Percentiles rank a stretch among this genome's conserved stretches.
These are phyloP conservation scores for Gephyroberyx darwinii DNA, from an alignment of 2,797 vertebrate species.

Conservation along the genomic window DNA sequence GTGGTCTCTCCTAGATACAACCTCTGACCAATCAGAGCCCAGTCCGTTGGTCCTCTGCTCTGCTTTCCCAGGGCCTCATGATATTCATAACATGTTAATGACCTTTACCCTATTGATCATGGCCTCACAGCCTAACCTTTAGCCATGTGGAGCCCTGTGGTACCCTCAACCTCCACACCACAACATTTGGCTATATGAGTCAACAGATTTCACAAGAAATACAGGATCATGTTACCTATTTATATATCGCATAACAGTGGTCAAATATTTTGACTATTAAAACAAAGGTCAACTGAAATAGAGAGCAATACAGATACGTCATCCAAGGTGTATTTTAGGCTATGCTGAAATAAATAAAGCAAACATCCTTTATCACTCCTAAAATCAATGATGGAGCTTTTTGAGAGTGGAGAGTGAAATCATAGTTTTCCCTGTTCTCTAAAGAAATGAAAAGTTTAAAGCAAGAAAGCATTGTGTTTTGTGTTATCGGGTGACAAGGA, in stretches of 20 bases:
- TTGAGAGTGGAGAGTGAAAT: constrained; percentile 1
- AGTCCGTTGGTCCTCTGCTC: constrained; percentile 43
- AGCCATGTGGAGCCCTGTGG: constrained; percentile 57
- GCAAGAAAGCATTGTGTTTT: neutral
- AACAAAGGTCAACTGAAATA: neutral
- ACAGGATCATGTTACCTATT: constrained; percentile 23
- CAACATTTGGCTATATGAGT: constrained; percentile 56
- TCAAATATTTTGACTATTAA: neutral
- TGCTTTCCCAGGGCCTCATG: constrained; percentile 75
- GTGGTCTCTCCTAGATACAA: constrained; percentile 48
- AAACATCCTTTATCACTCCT: neutral
- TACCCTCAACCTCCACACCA: constrained; percentile 45
- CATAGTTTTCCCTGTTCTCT: neutral
- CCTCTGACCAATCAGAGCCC: constrained; percentile 67
- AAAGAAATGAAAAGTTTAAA: constrained; percentile 5
- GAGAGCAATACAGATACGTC: neutral
- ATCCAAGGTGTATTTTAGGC: neutral
- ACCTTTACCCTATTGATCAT: constrained; percentile 78
- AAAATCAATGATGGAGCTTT: constrained; percentile 17
- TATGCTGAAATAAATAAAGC: too few relatives aligned
- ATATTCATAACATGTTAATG: constrained; percentile 83
- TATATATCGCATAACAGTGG: constrained; percentile 14
- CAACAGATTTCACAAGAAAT: constrained; percentile 52
- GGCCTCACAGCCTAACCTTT: constrained; percentile 60
- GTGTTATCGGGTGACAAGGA: neutral